Conservation (phyloP, 2,113 vertebrate genomes). For the Caretta caretta region DNA sequence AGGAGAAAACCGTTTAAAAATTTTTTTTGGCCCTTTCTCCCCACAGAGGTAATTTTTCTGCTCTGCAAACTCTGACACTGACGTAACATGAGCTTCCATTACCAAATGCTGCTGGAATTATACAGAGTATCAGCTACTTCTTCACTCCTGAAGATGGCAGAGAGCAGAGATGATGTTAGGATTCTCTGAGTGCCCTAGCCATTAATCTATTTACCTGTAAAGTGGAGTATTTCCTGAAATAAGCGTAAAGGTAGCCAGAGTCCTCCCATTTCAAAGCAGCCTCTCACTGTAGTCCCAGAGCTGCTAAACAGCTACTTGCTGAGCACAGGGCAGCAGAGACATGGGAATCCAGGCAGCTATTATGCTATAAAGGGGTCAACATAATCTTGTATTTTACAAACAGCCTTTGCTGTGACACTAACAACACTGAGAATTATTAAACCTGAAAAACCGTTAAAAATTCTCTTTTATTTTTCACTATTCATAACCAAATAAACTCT, state of each 20-base stretch:
- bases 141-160: slow-evolving; percentile 13
- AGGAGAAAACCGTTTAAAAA: background rate
- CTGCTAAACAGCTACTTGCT: background rate
- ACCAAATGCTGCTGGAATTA: background rate
- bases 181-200: background rate
- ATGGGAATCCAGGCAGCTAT: background rate
- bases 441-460: accelerated
- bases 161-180: slow-evolving; percentile 47
- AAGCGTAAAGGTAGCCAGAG: slow-evolving; percentile 13
- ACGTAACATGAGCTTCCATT: background rate
- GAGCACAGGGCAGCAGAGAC: background rate
- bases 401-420: background rate
- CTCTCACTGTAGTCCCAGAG: slow-evolving; percentile 3
- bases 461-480: background rate
- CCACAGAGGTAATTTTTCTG: background rate
- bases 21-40: background rate
- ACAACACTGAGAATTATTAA: background rate
- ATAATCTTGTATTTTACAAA: too few relatives aligned
- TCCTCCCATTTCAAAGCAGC: slow-evolving; percentile 37
- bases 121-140: background rate
- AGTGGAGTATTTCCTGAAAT: slow-evolving; percentile 59
- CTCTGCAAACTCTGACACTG: background rate
- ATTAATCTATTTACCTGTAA: slow-evolving; percentile 28
- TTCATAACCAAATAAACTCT: background rate
- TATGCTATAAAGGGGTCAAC: too few relatives aligned